Evolutionary conservation across 2,888 invertebrate genomes (phyloP).

Genomic region (Pherbina coryleti): DNA sequence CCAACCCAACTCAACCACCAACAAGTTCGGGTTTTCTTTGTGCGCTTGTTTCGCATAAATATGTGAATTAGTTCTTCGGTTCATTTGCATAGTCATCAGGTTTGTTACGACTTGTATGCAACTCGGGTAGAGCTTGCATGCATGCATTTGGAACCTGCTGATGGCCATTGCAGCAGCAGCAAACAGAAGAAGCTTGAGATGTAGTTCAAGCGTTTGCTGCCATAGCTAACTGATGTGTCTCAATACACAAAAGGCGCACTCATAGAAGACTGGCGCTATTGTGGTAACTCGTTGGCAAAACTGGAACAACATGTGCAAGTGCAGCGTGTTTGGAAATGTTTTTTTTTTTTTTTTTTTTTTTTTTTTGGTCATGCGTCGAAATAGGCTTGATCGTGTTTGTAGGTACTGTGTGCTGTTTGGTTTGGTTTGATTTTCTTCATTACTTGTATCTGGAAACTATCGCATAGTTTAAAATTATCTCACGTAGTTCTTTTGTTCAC

Average conservation of each 20-base stretch:
- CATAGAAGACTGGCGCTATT: slow-evolving; percentile 2
- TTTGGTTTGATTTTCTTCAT: no score
- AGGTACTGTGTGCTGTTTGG: no score
- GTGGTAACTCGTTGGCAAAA: slow-evolving; percentile 21
- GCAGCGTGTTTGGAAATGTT: background rate
- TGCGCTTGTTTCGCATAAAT: slow-evolving; percentile 32
- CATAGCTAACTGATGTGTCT: background rate
- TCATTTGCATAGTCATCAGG: slow-evolving; percentile 9
- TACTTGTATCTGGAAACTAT: no score
- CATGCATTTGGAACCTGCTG: background rate
- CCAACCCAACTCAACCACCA: no score
- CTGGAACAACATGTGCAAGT: slow-evolving; percentile 21
- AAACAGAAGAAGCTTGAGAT: slow-evolving; percentile 22
- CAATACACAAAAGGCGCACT: background rate
- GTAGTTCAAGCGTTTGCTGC: slow-evolving; percentile 21
- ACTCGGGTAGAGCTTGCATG: no score
- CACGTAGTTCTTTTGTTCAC: no score
- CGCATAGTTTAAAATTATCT: no score
- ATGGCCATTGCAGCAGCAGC: background rate
- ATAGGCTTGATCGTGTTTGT: no score
- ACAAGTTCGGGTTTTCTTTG: background rate
- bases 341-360: no score
- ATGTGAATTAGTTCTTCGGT: slow-evolving; percentile 47
- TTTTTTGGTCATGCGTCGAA: no score
- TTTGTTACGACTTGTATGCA: slow-evolving; percentile 9